Percentiles rank a stretch among this genome's conserved stretches.
phyloP scores from a whole-genome alignment of 2,888 invertebrate species.

The Diarsia rubi region DNA sequence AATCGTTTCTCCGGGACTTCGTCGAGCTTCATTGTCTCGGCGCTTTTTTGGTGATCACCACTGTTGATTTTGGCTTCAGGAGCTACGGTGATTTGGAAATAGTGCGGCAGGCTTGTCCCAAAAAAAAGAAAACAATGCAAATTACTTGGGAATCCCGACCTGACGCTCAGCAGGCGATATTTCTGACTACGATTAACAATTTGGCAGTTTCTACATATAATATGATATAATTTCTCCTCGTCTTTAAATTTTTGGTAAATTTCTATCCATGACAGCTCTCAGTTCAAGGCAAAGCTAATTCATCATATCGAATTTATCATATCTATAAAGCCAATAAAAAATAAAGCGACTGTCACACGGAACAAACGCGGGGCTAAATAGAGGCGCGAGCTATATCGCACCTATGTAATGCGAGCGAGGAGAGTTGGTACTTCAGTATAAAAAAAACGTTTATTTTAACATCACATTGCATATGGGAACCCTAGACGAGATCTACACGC shows the following conservation, averaged over 20 bases:
- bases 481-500: too few relatives aligned
- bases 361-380: conserved; percentile 83
- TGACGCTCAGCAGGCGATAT: too few relatives aligned
- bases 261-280: not conserved
- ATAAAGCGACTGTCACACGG: conserved; percentile 66
- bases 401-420: conserved; percentile 73
- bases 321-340: conserved; percentile 37
- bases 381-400: conserved; percentile 83
- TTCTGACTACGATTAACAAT: not conserved
- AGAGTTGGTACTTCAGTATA: conserved; percentile 74
- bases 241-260: not conserved
- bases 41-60: too few relatives aligned
- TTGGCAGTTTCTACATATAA: not conserved
- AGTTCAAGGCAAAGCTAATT: not conserved
- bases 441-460: not conserved
- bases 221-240: not conserved
- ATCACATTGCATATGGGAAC: not conserved
- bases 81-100: too few relatives aligned
- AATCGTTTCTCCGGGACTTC: too few relatives aligned
- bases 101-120: too few relatives aligned
- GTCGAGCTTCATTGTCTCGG: too few relatives aligned
- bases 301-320: conserved; percentile 8
- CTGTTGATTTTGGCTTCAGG: too few relatives aligned
- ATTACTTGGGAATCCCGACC: too few relatives aligned
- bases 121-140: too few relatives aligned